Percentiles rank a stretch among this genome's conserved stretches.
phyloP scores from a whole-genome alignment of 2,888 invertebrate genomes.

The Caenorhabditis sp. region DNA sequence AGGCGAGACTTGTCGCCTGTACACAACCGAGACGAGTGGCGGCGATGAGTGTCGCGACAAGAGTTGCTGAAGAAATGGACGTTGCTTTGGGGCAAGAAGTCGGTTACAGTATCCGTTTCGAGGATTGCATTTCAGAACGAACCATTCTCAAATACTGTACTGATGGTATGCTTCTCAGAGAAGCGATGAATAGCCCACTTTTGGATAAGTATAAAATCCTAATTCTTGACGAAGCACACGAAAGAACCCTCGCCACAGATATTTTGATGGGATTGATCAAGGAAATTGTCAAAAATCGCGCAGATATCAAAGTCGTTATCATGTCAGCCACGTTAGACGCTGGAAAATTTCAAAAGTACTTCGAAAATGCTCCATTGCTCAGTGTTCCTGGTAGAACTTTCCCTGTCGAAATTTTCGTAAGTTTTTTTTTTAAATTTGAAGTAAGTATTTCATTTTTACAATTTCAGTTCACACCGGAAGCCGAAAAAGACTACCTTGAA shows the following conservation, averaged over 20 bases:
- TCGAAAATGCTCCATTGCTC: constrained; percentile 97
- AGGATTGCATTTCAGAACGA: constrained; percentile 93
- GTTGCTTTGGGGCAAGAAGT: constrained; percentile 89
- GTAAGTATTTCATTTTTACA: no score
- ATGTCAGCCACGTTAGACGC: constrained; percentile 99
- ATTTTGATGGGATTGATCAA: constrained; percentile 92
- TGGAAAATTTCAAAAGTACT: constrained; percentile 97
- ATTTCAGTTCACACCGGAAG: constrained; percentile 88
- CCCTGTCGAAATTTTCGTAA: constrained; percentile 89
- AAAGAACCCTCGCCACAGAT: constrained; percentile 96
- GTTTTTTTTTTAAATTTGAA: constrained; percentile 13
- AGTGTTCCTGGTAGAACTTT: constrained; percentile 95
- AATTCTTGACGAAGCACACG: constrained; percentile 96
- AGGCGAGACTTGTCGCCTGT: constrained; percentile 84
- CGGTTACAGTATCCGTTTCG: constrained; percentile 96
- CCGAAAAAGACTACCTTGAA: constrained; percentile 95
- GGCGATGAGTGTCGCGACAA: constrained; percentile 98
- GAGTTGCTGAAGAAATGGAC: constrained; percentile 99
- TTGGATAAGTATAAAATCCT: constrained; percentile 93
- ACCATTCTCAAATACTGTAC: constrained; percentile 84
- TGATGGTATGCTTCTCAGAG: constrained; percentile 87
- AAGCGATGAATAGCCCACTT: constrained; percentile 99
- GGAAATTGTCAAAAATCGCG: constrained; percentile 90
- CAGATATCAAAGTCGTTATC: constrained; percentile 92
- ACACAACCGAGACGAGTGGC: constrained; percentile 95